Base-by-base conservation (phyloP, 2,797 vertebrate species). In the Rousettus madagascariensis region DNA sequence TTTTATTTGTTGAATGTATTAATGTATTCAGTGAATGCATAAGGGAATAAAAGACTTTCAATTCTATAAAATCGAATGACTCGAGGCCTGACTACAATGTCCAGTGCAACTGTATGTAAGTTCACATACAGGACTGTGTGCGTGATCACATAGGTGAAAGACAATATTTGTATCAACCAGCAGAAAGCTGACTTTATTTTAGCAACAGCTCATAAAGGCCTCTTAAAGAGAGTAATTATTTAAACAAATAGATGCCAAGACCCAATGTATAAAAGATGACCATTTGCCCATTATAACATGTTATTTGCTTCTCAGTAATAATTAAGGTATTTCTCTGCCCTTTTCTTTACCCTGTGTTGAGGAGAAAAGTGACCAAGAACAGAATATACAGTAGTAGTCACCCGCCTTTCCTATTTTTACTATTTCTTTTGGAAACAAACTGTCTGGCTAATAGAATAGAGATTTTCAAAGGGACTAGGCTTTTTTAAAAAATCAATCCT, bases 161-260 rank as follows among this genome's bases (percentile, higher is more conserved):
- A 51, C 63, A 79, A 0, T 72, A 84, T 91, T 78, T 83, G 20
- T 22, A 82, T 5, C 72, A 85, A 87, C 51, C 33, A 28, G 61
- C 30, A 74, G 87, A 88, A 82, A 90, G 92, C 51, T 46, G 72
- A 74, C 20, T 15, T 90, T 86, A 89, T 22, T 86, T 71, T 53
- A 78, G 69, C 55, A 65, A 82, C 51, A 80, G 22, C 51, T 87
- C 71, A 89, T 53, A 85, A 87, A 95, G 26, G 3, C 71, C 65
- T 82, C 53, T 92, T 55, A 68, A 89, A 91, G 49, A n/a, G 24
- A 59, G 33, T 12, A 85, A 43, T 15, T 65, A 83, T 69, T 90
- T 86, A 78, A 91, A 66, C 59, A 90, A 86, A 77, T 24, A 87
- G 61, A 66, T 30, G 79, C 19, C 43, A 72, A 86, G 75, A 74